Evolutionary conservation across 2,888 invertebrate genomes (phyloP).

Genomic region (Salticus scenicus): DNA sequence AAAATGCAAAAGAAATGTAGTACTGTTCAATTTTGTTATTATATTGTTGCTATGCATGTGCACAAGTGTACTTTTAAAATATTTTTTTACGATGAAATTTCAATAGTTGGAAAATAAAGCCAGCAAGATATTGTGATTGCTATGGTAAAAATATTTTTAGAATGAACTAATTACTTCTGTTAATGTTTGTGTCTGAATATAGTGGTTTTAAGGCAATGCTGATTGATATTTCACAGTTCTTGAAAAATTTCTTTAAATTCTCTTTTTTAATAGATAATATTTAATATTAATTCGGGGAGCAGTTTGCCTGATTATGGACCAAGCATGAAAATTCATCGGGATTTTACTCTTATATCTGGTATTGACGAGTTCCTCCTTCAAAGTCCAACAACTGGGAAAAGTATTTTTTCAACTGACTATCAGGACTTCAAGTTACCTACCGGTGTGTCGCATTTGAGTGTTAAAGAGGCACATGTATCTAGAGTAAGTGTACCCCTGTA

Average conservation of each 20-base stretch:
- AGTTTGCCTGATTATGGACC: constrained; percentile 77
- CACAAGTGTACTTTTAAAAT: too few species aligned
- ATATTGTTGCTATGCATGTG: too few species aligned
- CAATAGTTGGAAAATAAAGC: too few species aligned
- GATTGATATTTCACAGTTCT: too few species aligned
- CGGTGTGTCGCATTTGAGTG: constrained; percentile 78
- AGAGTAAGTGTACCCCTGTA: constrained; percentile 62
- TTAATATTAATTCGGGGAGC: constrained; percentile 39
- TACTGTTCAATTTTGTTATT: too few species aligned
- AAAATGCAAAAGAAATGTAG: too few species aligned
- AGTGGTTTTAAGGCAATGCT: too few species aligned
- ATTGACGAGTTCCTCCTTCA: constrained; percentile 83
- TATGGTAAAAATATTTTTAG: too few species aligned
- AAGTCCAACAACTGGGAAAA: constrained; percentile 81
- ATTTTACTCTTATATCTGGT: constrained; percentile 83
- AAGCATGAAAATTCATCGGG: constrained; percentile 79
- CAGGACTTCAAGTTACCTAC: constrained; percentile 84
- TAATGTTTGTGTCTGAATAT: too few species aligned
- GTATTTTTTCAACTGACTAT: constrained; percentile 85
- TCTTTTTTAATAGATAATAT: constrained; percentile 41
- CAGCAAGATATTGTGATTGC: too few species aligned
- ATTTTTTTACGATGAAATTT: too few species aligned
- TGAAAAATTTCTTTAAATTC: background rate
- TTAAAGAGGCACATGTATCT: constrained; percentile 72
- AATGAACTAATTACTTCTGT: too few species aligned